Percentiles rank a stretch among this genome's conserved stretches.
Conservation (phyloP, 2,797 vertebrate genomes). For the Myiothlypis coronata region DNA sequence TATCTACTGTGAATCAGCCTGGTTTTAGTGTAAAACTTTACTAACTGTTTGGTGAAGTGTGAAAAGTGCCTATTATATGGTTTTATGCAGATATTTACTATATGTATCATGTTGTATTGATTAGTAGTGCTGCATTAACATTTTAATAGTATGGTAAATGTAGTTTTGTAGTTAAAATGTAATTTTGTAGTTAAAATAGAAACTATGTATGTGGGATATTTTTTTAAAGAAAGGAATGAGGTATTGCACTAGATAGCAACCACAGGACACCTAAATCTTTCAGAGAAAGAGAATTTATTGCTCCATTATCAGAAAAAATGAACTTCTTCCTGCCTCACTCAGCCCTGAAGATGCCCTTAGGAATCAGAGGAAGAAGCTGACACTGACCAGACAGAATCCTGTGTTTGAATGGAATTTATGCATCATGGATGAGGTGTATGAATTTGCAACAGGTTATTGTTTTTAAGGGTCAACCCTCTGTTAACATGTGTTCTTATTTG, state of each 20-base stretch:
- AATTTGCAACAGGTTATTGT: background rate
- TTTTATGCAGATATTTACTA: background rate
- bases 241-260: too few species aligned
- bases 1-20: background rate
- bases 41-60: background rate
- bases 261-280: too few species aligned
- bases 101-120: background rate
- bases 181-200: too few species aligned
- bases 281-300: too few species aligned
- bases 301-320: too few species aligned
- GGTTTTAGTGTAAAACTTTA: background rate
- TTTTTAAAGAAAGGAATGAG: too few species aligned
- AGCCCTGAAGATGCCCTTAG: accelerated
- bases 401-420: too few species aligned
- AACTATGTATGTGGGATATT: too few species aligned
- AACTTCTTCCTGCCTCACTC: accelerated
- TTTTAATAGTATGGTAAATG: background rate
- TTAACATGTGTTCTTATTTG: accelerated
- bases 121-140: background rate
- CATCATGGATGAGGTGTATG: background rate
- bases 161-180: too few species aligned
- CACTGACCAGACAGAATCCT: too few species aligned
- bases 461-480: background rate
- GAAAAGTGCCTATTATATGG: background rate
- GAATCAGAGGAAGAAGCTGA: too few species aligned